A percentile compares a stretch with the other conserved stretches of the same genome.
These are phyloP conservation scores for Tipula lateralis DNA, from an alignment of 2,888 invertebrate genomes.

Conservation along the genomic window DNA sequence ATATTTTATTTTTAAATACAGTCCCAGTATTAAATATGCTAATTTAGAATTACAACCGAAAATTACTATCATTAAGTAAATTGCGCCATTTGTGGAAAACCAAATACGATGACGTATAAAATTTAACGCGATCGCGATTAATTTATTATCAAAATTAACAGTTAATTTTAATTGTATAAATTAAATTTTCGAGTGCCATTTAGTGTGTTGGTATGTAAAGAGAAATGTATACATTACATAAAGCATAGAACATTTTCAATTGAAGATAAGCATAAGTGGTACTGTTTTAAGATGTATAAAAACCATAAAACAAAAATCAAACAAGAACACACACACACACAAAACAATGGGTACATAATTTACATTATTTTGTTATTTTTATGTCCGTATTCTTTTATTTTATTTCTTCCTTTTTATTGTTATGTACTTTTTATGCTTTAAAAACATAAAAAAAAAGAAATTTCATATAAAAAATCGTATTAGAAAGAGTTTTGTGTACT, in stretches of 20 bases:
- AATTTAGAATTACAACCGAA: too few relatives aligned
- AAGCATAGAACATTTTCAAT: background rate
- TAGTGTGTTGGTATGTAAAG: too few relatives aligned
- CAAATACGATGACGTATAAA: too few relatives aligned
- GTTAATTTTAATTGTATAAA: too few relatives aligned
- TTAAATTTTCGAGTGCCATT: too few relatives aligned
- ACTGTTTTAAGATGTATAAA: conserved; percentile 2
- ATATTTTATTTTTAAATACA: too few relatives aligned
- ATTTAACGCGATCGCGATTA: too few relatives aligned
- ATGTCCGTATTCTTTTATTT: conserved; percentile 24
- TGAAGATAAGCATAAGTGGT: conserved; percentile 14
- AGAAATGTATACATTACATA: background rate
- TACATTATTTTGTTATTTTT: conserved; percentile 29
- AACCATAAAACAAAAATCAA: background rate
- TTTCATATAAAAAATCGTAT: background rate
- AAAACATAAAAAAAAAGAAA: background rate
- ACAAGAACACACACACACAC: background rate
- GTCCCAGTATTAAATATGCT: too few relatives aligned
- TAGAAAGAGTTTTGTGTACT: conserved; percentile 24
- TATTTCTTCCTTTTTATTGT: conserved; percentile 25
- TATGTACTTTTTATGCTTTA: background rate
- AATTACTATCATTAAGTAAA: too few relatives aligned
- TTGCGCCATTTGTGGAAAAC: too few relatives aligned
- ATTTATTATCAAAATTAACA: too few relatives aligned
- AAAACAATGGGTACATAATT: conserved; percentile 25